Conservation (phyloP, 1,140 invertebrate species). For the Caenorhabditis remanei region DNA sequence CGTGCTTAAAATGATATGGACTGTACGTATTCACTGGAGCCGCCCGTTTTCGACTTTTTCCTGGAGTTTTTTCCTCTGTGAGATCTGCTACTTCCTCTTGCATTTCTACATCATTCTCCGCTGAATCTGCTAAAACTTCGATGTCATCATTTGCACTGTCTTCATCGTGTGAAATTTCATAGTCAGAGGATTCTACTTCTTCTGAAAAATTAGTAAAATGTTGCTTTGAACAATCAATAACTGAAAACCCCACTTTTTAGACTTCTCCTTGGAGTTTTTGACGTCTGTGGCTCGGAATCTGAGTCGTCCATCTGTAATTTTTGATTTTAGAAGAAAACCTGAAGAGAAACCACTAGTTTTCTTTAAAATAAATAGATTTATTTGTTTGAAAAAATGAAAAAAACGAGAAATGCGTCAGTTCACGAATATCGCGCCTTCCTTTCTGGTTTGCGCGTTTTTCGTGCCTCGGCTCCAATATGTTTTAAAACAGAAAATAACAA, state of each 20-base stretch:
- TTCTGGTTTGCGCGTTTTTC: not conserved
- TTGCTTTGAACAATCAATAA: too few relatives aligned
- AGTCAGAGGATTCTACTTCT: not conserved
- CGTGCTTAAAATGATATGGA: conserved; percentile 27
- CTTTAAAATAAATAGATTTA: not conserved
- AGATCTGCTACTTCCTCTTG: not conserved
- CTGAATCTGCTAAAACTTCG: not conserved
- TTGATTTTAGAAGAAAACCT: not conserved
- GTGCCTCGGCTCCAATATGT: too few relatives aligned
- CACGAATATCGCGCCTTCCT: not conserved
- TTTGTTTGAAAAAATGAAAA: conserved; percentile 1
- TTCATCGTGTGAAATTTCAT: not conserved
- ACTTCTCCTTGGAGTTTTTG: not conserved
- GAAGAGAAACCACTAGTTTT: not conserved
- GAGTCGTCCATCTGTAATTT: conserved; percentile 19
- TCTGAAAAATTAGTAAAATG: not conserved
- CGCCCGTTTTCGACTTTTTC: not conserved
- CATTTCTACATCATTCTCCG: not conserved
- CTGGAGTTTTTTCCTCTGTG: not conserved
- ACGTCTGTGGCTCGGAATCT: not conserved
- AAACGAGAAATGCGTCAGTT: not conserved
- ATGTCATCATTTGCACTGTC: not conserved
- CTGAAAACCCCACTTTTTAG: not conserved
- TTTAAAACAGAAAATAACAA: too few relatives aligned
- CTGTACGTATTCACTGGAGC: not conserved